Evolutionary conservation across 2,113 vertebrate species (phyloP).

Genomic region (Psittacara wagleri): DNA sequence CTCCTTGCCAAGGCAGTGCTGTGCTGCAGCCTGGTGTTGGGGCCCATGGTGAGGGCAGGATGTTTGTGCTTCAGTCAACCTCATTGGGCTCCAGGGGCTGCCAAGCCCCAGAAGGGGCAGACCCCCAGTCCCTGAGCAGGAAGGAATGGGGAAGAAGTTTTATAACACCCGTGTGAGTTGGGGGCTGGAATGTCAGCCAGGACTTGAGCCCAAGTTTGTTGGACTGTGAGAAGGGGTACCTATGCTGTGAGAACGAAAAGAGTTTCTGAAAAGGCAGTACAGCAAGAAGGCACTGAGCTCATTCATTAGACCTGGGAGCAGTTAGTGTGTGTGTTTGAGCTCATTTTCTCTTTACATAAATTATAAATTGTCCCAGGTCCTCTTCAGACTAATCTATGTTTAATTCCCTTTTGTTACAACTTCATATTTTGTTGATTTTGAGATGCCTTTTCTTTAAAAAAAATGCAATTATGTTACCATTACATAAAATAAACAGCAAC

Average conservation of each 20-base stretch:
- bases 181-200: neutral
- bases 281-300: neutral
- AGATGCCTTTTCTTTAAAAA: neutral
- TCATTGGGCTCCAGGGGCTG: fast-evolving
- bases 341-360: neutral
- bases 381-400: neutral
- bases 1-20: fast-evolving
- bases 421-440: neutral
- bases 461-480: neutral
- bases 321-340: neutral
- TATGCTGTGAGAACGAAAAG: neutral
- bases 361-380: neutral
- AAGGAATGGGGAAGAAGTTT: fast-evolving
- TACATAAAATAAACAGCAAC: neutral
- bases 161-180: fast-evolving
- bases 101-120: fast-evolving
- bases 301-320: neutral
- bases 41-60: fast-evolving
- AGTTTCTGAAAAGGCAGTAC: neutral
- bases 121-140: fast-evolving
- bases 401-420: neutral
- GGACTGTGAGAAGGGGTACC: neutral
- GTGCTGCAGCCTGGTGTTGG: neutral
- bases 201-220: neutral
- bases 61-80: neutral